Base-by-base conservation (phyloP, 2,797 vertebrate species). In the Loriculus beryllinus region DNA sequence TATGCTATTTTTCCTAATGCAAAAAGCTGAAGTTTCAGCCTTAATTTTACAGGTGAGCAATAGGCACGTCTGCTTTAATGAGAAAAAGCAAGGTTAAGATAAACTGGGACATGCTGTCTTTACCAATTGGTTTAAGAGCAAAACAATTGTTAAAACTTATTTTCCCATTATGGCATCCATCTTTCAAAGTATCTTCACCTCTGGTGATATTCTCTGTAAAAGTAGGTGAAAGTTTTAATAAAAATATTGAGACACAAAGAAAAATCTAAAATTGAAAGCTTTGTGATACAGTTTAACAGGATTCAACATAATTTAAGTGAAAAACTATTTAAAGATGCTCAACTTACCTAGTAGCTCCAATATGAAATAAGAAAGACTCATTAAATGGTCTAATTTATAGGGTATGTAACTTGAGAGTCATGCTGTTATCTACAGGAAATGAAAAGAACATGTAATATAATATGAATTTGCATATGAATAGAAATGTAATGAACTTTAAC, bases 371-470 rank as follows among this genome's bases (percentile, higher is more conserved):
- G 52, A 62, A n/a, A 76, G 54, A 22, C 48, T 52, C 20, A 13
- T 40, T 56, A 54, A 74, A 47, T 25, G 23, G 64, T 37, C 62
- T 79, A 82, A 95, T 95, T 95, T 97, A 96, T 96, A 96, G 47
- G 40, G 31, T 11, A 14, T 22, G 90, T 71, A 93, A 96, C 10
- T 74, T 72, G 94, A 94, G 88, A 90, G 77, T 45, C 11, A 29
- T 59, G 43, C 33, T 77, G 43, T 42, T 62, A 56, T 14, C n/a
- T 62, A 49, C 33, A 82, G 62, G 31, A 64, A 86, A 71, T 51
- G 62, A n/a, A 37, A 87, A 37, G 17, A 45, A 7, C 20, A 11
- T 1, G 26, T 71, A 71, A 87, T 57, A 28, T n/a, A 42, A 64
- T 51, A 65, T 7, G 10, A 45, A 78, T 85, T 77, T 64, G 22